A percentile compares a stretch with the other conserved stretches of the same genome.
These are phyloP conservation scores for Notodonta ziczac DNA, from an alignment of 2,888 invertebrate genomes.

Conservation along the genomic window DNA sequence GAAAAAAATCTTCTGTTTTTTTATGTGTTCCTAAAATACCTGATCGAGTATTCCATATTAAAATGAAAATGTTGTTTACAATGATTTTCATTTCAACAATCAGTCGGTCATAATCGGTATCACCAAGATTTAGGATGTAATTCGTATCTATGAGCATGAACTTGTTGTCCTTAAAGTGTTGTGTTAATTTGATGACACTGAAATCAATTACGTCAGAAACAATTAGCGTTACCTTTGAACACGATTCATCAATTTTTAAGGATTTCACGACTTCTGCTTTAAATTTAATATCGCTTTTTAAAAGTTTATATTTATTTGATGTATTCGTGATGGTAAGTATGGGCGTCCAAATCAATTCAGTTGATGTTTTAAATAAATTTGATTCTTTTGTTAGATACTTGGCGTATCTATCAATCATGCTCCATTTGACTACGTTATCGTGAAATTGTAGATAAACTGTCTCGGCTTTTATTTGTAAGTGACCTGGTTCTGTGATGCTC, in stretches of 20 bases:
- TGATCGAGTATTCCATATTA: neutral
- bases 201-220: neutral
- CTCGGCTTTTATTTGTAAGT: slow-evolving; percentile 4
- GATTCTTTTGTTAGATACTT: slow-evolving; percentile 5
- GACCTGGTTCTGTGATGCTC: too few species aligned
- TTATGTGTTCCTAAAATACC: too few species aligned
- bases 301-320: too few species aligned
- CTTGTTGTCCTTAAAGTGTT: neutral
- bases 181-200: neutral
- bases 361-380: slow-evolving; percentile 5
- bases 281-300: too few species aligned
- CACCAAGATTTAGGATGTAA: neutral
- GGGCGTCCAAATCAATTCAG: too few species aligned
- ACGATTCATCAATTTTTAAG: neutral
- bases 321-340: too few species aligned
- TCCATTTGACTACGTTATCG: slow-evolving; percentile 15
- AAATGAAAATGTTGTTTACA: neutral
- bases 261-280: neutral
- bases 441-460: slow-evolving; percentile 12
- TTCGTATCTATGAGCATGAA: neutral
- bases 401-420: slow-evolving; percentile 7
- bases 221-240: neutral
- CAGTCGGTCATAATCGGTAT: neutral
- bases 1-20: neutral
- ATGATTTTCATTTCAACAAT: neutral